These are phyloP conservation scores for Euleptes europaea DNA, from an alignment of 2,113 vertebrate genomes.

Conservation along the genomic window DNA sequence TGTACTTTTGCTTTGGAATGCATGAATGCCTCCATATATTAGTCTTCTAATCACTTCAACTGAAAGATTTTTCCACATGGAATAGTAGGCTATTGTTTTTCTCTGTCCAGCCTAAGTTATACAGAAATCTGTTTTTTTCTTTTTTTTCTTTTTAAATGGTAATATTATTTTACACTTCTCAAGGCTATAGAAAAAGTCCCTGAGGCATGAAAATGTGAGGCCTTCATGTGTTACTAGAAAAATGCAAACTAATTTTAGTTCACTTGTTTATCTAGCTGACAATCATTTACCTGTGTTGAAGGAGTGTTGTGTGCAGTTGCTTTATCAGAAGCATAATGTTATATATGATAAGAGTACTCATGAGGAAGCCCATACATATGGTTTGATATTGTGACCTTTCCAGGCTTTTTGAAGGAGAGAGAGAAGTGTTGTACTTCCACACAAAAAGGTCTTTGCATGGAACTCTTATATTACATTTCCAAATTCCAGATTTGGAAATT, in stretches of 20 bases:
- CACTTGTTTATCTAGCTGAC: not conserved
- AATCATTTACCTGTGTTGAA: not conserved
- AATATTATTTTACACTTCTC: constrained; percentile 5
- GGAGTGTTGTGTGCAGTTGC: not conserved
- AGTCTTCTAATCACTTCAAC: constrained; percentile 3
- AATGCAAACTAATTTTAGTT: not conserved
- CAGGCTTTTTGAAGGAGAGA: no score
- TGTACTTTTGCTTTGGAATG: constrained; percentile 11
- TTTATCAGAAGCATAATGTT: not conserved
- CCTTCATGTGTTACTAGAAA: not conserved
- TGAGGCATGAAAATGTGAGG: not conserved
- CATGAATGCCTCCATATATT: constrained; percentile 4
- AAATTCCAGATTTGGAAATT: no score
- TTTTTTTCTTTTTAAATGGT: not conserved
- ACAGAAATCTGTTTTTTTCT: not conserved
- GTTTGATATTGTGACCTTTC: not conserved
- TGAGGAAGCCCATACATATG: not conserved
- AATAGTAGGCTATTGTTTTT: not conserved
- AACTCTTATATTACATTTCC: no score
- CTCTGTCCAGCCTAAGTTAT: not conserved
- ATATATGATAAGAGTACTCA: not conserved
- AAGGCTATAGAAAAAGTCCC: not conserved
- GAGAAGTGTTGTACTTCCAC: no score
- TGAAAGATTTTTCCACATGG: not conserved
- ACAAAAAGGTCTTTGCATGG: no score